Base-by-base conservation (phyloP, 2,888 invertebrate species). In the Hyppa rectilinea region DNA sequence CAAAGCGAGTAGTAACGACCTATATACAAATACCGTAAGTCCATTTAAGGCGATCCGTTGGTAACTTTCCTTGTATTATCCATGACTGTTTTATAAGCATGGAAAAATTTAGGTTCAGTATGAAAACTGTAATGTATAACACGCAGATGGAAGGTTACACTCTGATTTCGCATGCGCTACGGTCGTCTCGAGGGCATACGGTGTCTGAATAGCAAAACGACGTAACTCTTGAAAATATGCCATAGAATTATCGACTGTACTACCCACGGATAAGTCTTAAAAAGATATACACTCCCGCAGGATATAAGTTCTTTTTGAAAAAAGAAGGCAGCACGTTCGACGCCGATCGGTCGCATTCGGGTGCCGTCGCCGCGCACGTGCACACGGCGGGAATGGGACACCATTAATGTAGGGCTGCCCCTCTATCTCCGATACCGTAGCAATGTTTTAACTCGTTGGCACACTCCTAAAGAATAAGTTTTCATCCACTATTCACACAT, bases 301-400 rank as follows among this genome's bases (percentile, higher is more conserved):
- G 71, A 60, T 45, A 23, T 62, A 53, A 34, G 31, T 31, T 62
- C 40, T 75, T 86, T 88, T 87, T 75, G 78, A 75, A 84, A 78
- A 81, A 78, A 69, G 81, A 81, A 81, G 75, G 82, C 72, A 84
- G 82, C 78, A 80, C 70, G 85, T 86, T 90, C 89, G 92, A 85
- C 85, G 86, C 87, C 86, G 85, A 85, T 94, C 93, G 94, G 92
- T 86, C 86, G 89, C 92, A 92, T 92, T 94, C 94, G 94, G 92
- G 91, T 88, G 92, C 90, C 88, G 91, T 90, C 93, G 93, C 75
- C 89, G 88, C 90, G 93, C 94, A 94, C 94, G 94, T 94, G 94
- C 92, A 91, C 91, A 89, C 89, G 87, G 84, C 87, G 87, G 88
- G 88, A 89, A 89, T 88, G 89, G 90, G 87, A 86, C 85, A 87